These are phyloP conservation scores for Grus americana DNA, from an alignment of 2,113 vertebrate genomes.

Conservation along the genomic window DNA sequence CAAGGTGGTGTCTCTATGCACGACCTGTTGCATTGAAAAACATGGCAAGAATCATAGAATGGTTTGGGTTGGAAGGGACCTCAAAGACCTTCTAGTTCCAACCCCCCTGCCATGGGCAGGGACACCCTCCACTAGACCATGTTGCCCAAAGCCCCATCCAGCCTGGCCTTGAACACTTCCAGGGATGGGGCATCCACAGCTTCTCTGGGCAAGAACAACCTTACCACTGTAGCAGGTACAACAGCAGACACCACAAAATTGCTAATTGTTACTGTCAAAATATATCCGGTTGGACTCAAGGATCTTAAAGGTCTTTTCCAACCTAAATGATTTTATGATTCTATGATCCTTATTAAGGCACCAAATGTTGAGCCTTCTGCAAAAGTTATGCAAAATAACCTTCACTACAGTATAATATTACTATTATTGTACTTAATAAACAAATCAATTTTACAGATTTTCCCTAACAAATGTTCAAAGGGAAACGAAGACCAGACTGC, in stretches of 20 bases:
- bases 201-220: neutral
- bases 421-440: neutral
- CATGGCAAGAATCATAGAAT: neutral
- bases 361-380: neutral
- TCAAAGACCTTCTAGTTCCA: too few species aligned
- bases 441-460: neutral
- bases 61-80: too few species aligned
- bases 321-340: too few species aligned
- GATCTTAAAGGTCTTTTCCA: too few species aligned
- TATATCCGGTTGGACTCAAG: neutral
- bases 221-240: neutral
- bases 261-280: neutral
- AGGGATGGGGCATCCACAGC: too few species aligned
- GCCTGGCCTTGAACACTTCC: too few species aligned
- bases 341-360: neutral
- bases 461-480: neutral
- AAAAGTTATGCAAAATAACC: conserved; percentile 13
- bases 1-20: neutral
- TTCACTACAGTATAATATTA: neutral
- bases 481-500: neutral
- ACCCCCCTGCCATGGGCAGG: too few species aligned
- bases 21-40: neutral
- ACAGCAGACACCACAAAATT: neutral
- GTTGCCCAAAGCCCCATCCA: too few species aligned
- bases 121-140: too few species aligned